phyloP scores from a whole-genome alignment of 2,797 vertebrate genomes.

The Trachops cirrhosus region DNA sequence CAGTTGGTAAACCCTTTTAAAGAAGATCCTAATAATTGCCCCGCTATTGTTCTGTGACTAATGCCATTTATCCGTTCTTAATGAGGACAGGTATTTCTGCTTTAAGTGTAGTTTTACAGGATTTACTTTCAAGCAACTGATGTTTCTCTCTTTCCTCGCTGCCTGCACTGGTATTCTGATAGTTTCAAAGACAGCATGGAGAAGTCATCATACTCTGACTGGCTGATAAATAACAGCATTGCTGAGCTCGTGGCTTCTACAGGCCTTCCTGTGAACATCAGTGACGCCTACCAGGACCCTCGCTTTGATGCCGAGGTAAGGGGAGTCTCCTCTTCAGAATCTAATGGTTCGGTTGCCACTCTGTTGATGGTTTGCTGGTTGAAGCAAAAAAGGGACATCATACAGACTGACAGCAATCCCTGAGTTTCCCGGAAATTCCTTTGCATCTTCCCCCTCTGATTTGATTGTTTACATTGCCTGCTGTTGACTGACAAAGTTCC shows the following conservation, averaged over 20 bases:
- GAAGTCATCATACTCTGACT: constrained; percentile 97
- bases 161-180: constrained; percentile 47
- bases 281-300: constrained; percentile 97
- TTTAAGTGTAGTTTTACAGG: neutral
- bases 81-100: constrained; percentile 25
- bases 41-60: neutral
- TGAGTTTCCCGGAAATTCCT: neutral
- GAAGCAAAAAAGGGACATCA: neutral
- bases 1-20: neutral
- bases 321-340: neutral
- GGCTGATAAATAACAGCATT: constrained; percentile 98
- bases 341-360: neutral
- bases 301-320: constrained; percentile 97
- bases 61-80: neutral
- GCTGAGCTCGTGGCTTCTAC: constrained; percentile 98
- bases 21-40: neutral
- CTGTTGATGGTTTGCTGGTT: neutral
- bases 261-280: constrained; percentile 98
- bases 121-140: constrained; percentile 49
- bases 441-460: neutral
- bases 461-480: neutral
- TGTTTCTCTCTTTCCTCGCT: constrained; percentile 60
- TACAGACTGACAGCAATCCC: neutral
- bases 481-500: neutral
- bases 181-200: constrained; percentile 98